Conservation (phyloP, 2,113 vertebrate species). For the Xenopus tropicalis region DNA sequence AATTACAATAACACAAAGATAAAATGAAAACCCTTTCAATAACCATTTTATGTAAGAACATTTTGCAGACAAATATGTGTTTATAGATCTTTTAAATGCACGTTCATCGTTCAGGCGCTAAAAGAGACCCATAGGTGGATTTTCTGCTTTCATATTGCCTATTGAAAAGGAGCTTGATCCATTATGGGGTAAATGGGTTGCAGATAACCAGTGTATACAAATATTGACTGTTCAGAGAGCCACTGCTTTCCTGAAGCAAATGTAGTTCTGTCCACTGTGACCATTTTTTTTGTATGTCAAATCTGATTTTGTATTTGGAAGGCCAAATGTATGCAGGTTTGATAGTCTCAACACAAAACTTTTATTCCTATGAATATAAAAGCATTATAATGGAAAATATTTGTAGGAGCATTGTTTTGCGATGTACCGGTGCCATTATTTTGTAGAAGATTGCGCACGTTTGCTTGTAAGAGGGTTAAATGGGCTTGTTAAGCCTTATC, state of each 20-base stretch:
- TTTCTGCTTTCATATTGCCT: slow-evolving; percentile 70
- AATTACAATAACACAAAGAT: slow-evolving; percentile 85
- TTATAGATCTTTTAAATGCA: slow-evolving; percentile 85
- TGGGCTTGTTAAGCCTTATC: no score
- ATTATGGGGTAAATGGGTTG: background rate
- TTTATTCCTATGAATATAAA: slow-evolving; percentile 1
- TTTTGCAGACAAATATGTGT: slow-evolving; percentile 85
- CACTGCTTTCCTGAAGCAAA: background rate
- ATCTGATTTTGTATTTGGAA: background rate
- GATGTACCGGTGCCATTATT: background rate
- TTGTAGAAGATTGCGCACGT: no score
- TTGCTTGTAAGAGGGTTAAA: no score
- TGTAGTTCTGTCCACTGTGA: background rate
- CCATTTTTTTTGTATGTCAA: background rate
- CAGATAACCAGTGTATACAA: background rate
- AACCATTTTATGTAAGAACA: slow-evolving; percentile 83
- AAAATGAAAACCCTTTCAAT: slow-evolving; percentile 83
- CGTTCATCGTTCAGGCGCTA: slow-evolving; percentile 77
- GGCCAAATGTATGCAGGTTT: background rate
- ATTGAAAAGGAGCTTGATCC: slow-evolving; percentile 54
- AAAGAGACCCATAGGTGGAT: slow-evolving; percentile 79
- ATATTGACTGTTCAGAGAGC: background rate
- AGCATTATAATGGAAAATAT: background rate
- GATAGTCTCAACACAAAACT: background rate
- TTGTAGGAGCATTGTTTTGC: background rate